A percentile compares a stretch with the other conserved stretches of the same genome.
phyloP scores from a whole-genome alignment of 2,888 invertebrate species.

The Agrochola macilenta region DNA sequence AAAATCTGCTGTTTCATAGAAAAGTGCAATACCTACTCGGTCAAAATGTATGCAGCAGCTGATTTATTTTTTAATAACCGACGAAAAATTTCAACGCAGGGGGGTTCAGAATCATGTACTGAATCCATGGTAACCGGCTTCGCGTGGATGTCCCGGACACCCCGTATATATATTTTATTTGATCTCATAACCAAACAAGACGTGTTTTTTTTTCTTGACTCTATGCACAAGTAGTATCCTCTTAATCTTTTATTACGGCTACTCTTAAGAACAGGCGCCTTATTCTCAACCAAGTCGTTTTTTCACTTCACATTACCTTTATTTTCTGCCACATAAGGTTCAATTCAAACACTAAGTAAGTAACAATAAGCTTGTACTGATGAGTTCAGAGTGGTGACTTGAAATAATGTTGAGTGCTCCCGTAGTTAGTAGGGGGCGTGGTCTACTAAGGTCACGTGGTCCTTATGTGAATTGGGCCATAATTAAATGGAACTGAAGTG shows the following conservation, averaged over 20 bases:
- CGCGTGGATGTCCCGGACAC: too few species aligned
- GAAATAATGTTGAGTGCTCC: conserved; percentile 53
- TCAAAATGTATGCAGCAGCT: too few species aligned
- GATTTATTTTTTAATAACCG: too few species aligned
- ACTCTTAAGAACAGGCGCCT: conserved; percentile 47
- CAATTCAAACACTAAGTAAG: neutral
- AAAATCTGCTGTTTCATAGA: too few species aligned
- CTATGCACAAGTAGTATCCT: conserved; percentile 33
- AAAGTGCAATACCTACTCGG: too few species aligned
- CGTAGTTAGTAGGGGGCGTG: conserved; percentile 52
- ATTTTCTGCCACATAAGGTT: neutral
- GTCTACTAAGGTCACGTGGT: conserved; percentile 13
- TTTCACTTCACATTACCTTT: neutral
- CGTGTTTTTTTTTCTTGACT: conserved; percentile 17
- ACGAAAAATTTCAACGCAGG: too few species aligned
- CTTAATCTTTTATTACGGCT: conserved; percentile 47
- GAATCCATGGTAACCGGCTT: too few species aligned
- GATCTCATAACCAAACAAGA: neutral
- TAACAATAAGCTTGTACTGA: conserved; percentile 8
- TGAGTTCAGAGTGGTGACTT: conserved; percentile 41
- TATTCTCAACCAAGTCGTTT: conserved; percentile 8
- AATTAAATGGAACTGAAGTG: conserved; percentile 26
- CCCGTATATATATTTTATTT: neutral
- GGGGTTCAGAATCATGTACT: too few species aligned
- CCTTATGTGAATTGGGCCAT: conserved; percentile 22